Base-by-base conservation (phyloP, 2,113 vertebrate genomes). In the Istiophorus platypterus region DNA sequence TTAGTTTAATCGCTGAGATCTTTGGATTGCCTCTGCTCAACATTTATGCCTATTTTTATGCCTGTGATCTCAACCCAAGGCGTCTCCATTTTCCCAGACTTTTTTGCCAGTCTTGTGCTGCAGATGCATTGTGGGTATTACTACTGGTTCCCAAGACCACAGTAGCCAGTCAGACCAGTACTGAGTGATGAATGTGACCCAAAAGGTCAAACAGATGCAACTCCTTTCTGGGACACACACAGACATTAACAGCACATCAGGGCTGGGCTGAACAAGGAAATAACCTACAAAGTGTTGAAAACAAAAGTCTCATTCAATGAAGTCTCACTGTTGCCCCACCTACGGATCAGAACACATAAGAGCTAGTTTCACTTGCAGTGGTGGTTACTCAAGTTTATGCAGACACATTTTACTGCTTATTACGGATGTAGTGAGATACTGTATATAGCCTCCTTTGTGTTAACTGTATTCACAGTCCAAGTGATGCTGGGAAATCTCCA, bases 61-160 rank as follows among this genome's bases (percentile, higher is more conserved):
- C 31, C 61, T 69, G 26, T 4, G 20, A 75, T 51, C 14, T 72
- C 27, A 78, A 71, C 52, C 41, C 47, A 51, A 79, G 58, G 63
- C 22, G 51, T 24, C 31, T 39, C 31, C 9, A 7, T 79, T 80
- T 91, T 90, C 85, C 88, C 84, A 89, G 54, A 84, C 39, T 63
- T 86, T 54, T 72, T 56, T 81, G 81, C 76, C 72, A 77, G 37
- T 58, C 37, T 76, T 15, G 31, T 76, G 31, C 56, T 72, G 58
- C 77, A 86, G 80, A 82, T 92, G 89, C 85, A 85, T 88, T 83
- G 65, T 87, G 89, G 87, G 86, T 87, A 89, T 78, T 34, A 49
- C 57, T 67, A 76, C 82, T 72, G 73, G 72, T 92, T 92, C 86
- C 84, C 89, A 91, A 82, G 80, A 76, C 26, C 65, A 79, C 62